These are phyloP conservation scores for Sphecodes monilicornis DNA, from an alignment of 2,888 invertebrate genomes.

Conservation along the genomic window DNA sequence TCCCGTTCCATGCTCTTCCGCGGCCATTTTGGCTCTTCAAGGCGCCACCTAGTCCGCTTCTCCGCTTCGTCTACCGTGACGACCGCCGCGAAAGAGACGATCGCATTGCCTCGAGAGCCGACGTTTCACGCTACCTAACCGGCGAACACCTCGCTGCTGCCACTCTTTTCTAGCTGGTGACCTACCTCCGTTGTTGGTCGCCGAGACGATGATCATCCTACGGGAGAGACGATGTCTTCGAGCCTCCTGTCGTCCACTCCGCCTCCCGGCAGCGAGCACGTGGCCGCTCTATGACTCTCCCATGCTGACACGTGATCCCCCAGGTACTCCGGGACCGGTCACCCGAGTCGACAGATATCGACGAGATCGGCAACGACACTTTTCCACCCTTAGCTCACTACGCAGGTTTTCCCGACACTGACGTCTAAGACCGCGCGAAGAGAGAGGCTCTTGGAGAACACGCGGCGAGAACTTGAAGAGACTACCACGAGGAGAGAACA, in stretches of 20 bases:
- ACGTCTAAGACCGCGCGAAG: not conserved
- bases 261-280: not conserved
- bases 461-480: constrained; percentile 12
- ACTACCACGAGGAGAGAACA: not conserved
- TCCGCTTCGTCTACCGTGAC: constrained; percentile 68
- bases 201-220: not conserved
- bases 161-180: constrained; percentile 8
- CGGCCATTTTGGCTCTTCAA: constrained; percentile 70
- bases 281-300: not conserved
- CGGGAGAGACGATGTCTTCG: not conserved
- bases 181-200: constrained; percentile 36
- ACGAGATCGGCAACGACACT: constrained; percentile 30
- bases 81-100: constrained; percentile 68
- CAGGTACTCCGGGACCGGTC: constrained; percentile 13
- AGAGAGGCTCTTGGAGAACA: not conserved
- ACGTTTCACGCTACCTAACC: constrained; percentile 11
- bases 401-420: constrained; percentile 24
- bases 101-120: constrained; percentile 8
- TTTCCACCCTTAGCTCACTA: constrained; percentile 26
- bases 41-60: constrained; percentile 71
- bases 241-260: not conserved
- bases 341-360: not conserved
- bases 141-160: not conserved
- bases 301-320: constrained; percentile 28
- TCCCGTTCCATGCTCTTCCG: constrained; percentile 21